These are phyloP conservation scores for Melanotaenia nigrans DNA, from an alignment of 2,797 vertebrate genomes.

Conservation along the genomic window DNA sequence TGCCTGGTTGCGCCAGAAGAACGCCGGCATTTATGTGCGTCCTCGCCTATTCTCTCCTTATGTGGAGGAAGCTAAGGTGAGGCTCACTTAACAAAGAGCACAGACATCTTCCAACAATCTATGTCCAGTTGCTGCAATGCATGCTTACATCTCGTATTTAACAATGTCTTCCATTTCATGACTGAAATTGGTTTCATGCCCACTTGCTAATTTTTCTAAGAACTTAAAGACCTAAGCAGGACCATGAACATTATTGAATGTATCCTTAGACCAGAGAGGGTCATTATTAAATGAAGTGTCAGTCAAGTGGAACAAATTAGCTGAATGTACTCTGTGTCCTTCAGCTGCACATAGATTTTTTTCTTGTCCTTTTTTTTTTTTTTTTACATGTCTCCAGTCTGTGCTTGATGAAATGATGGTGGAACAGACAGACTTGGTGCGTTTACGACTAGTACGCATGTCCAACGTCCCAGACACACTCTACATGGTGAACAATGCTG, in stretches of 20 bases:
- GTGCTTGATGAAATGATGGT: constrained; percentile 99
- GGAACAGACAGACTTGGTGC: constrained; percentile 96
- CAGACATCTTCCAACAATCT: constrained; percentile 16
- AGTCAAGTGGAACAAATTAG: constrained; percentile 66
- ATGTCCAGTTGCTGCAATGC: constrained; percentile 30
- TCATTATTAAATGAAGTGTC: constrained; percentile 64
- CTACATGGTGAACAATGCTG: constrained; percentile 96
- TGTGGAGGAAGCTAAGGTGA: constrained; percentile 99
- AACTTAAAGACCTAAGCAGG: constrained; percentile 28
- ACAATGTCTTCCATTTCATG: constrained; percentile 28
- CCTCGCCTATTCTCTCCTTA: constrained; percentile 97
- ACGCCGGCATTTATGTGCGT: constrained; percentile 94
- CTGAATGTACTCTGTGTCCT: constrained; percentile 47
- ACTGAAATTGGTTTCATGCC: constrained; percentile 51
- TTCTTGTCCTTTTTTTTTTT: constrained; percentile 26
- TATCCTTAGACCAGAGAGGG: constrained; percentile 47
- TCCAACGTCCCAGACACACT: constrained; percentile 98
- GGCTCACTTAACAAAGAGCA: constrained; percentile 34
- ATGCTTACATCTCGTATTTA: constrained; percentile 29
- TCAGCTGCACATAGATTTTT: constrained; percentile 34
- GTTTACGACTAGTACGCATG: constrained; percentile 97
- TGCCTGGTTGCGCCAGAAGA: constrained; percentile 96
- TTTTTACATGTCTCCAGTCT: constrained; percentile 80
- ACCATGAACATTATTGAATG: constrained; percentile 67
- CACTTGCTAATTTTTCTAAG: constrained; percentile 52